A percentile compares a stretch with the other conserved stretches of the same genome.
phyloP scores from a whole-genome alignment of 2,888 invertebrate genomes.

The Cheilosia pagana region DNA sequence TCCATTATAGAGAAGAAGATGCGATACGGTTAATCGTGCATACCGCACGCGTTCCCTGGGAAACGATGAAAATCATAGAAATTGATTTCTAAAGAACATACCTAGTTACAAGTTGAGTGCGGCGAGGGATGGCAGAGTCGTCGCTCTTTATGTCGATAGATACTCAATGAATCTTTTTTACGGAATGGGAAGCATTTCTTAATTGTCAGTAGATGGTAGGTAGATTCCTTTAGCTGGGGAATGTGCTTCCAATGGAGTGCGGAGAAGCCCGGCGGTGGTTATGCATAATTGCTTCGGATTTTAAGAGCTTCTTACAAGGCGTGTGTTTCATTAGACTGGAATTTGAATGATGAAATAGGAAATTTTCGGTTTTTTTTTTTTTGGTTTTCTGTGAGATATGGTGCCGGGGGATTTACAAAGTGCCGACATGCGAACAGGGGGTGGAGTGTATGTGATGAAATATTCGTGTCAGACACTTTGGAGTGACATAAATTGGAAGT shows the following conservation, averaged over 20 bases:
- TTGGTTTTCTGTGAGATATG: background rate
- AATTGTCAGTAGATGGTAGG: constrained; percentile 48
- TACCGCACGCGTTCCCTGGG: constrained; percentile 55
- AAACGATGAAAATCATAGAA: constrained; percentile 55
- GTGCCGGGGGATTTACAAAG: background rate
- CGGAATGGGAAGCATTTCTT: constrained; percentile 58
- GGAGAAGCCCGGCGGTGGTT: constrained; percentile 2
- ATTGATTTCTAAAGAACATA: constrained; percentile 55
- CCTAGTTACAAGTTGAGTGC: constrained; percentile 37
- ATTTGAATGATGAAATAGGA: background rate
- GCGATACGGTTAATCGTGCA: constrained; percentile 59
- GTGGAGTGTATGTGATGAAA: no score
- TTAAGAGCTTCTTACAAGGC: constrained; percentile 19
- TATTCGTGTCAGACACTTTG: no score
- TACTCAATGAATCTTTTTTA: constrained; percentile 45
- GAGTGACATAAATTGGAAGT: no score
- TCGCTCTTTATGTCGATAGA: background rate
- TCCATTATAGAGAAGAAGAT: constrained; percentile 57
- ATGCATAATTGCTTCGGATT: constrained; percentile 12
- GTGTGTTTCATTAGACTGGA: constrained; percentile 38
- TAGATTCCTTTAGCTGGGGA: background rate
- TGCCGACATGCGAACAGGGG: no score
- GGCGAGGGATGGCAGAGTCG: constrained; percentile 9
- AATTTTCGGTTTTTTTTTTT: background rate
- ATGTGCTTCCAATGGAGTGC: constrained; percentile 53